Evolutionary conservation across 2,113 vertebrate species (phyloP), one percentile per base, ranked within the genome.

Genomic region (Chelonoidis abingdonii): DNA sequence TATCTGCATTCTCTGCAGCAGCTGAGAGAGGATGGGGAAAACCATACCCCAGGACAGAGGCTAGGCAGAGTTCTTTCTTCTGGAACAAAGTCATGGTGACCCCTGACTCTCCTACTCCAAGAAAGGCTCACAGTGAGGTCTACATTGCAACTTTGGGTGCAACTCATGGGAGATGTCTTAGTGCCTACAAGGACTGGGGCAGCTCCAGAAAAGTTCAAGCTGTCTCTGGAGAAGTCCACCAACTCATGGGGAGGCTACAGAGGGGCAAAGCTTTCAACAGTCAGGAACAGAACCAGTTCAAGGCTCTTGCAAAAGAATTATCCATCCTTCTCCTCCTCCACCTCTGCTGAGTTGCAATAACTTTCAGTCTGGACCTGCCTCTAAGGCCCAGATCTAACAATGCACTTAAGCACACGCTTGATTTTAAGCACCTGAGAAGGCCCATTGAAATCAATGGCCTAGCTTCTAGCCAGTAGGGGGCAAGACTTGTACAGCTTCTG

Each of bases 1-100:
- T 93, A 83, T 88, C 72, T 89, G 75, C 87, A 57, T 93, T 89
- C 81, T 88, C 87, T 31, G 31, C 62, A n/a, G 62, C 95, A 52
- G 94, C 90, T 35, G 87, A 80, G 94, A 57, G 29, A 3, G 81
- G 52, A 6, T 0, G 16, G 84, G 35, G 35, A 2, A n/a, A 69
- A 69, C 4, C 31, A 14, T n/a, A n/a, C 8, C 35, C 35, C 21
- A 3, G 16, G 17, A 69, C 31, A 19, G 14, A n/a, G 65, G 5
- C 17, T 69, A 69, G 65, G 35, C 65, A 38, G 65, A 69, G 65
- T 69, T n/a, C 35, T 69, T 69, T 69, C 35, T n/a, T 69, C 31
- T 69, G 35, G 65, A 69, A 38, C 35, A 21, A 69, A 69, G 31
- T 16, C 35, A 19, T 69, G 65, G 35, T 19, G 65, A n/a, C 4